Base-by-base conservation (phyloP, 2,113 vertebrate genomes). In the Empidonax traillii region DNA sequence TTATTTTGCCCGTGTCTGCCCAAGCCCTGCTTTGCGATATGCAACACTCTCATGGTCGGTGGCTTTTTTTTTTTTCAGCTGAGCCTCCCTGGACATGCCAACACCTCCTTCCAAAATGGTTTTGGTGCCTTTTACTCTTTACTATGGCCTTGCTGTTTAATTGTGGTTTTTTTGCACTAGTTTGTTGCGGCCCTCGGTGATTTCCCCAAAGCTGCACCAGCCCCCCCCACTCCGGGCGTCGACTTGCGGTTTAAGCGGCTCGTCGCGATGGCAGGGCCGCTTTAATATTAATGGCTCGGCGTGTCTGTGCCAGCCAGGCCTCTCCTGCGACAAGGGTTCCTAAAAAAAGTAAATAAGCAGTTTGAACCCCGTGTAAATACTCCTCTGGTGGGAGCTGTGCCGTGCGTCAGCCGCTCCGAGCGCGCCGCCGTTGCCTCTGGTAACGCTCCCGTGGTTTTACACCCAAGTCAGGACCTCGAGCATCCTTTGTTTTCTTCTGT, bases 121-220 rank as follows among this genome's bases (percentile, higher is more conserved):
- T 90, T 80, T 25, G 0, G 2, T 63, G 39, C 46, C 24, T 65
- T 61, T 59, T 53, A 12, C 73, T 67, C 49, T 46, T 82, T 52
- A n/a, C 21, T 35, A 8, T 2, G 33, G 73, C 91, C 85, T 97
- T 28, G 78, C 95, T 47, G 53, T 86, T 90, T 89, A 87, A 86
- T 97, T 94, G 61, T 87, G 35, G 35, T 87, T 96, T 44, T 49
- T 89, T 95, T 96, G 66, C 33, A 46, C 95, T 91, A 21, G 69
- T 95, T 96, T 68, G 87, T 84, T 93, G 87, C 93, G 94, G 68
- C 86, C 46, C 93, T 94, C 74, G 96, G 95, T 92, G 91, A 97
- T 93, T 97, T 97, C 97, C 97, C 97, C 95, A 97, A 96, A 98
- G 97, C 97, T 94, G 80, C 89, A 91, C 91, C 81, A 71, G 89